Evolutionary conservation across 2,113 vertebrate species (phyloP).

Genomic region (Pseudonaja textilis): DNA sequence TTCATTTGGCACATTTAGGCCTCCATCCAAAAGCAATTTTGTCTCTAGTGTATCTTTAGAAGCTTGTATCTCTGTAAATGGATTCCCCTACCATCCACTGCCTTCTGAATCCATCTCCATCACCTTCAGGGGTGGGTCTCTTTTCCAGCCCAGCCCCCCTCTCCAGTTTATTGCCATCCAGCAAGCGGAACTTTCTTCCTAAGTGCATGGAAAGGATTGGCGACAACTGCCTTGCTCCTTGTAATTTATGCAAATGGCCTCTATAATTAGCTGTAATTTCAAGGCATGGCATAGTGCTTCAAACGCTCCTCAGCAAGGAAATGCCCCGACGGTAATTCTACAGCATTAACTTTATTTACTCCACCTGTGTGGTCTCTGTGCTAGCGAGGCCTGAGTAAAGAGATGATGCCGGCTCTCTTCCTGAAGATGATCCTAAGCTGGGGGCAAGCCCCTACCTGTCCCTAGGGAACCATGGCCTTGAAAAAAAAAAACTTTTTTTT

Average conservation of each 20-base stretch:
- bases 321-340: slow-evolving; percentile 73
- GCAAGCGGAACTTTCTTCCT: slow-evolving; percentile 62
- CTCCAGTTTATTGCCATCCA: slow-evolving; percentile 13
- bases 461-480: slow-evolving; percentile 10
- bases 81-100: background rate
- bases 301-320: slow-evolving; percentile 76
- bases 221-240: slow-evolving; percentile 75
- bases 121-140: background rate
- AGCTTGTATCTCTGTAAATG: background rate
- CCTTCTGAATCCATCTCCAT: background rate
- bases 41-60: background rate
- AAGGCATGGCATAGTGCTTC: slow-evolving; percentile 75
- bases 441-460: slow-evolving; percentile 40
- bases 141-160: background rate
- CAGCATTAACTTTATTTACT: slow-evolving; percentile 72
- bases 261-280: slow-evolving; percentile 86
- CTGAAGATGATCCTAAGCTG: slow-evolving; percentile 18
- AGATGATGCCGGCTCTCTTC: slow-evolving; percentile 1
- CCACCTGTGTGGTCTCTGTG: slow-evolving; percentile 72
- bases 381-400: background rate
- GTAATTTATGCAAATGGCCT: slow-evolving; percentile 79
- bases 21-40: background rate
- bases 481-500: background rate
- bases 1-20: background rate
- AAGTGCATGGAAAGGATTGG: slow-evolving; percentile 73